A percentile compares a stretch with the other conserved stretches of the same genome.
These are phyloP conservation scores for Drosophila austrosaltans DNA, from an alignment of 2,888 invertebrate species.

Conservation along the genomic window DNA sequence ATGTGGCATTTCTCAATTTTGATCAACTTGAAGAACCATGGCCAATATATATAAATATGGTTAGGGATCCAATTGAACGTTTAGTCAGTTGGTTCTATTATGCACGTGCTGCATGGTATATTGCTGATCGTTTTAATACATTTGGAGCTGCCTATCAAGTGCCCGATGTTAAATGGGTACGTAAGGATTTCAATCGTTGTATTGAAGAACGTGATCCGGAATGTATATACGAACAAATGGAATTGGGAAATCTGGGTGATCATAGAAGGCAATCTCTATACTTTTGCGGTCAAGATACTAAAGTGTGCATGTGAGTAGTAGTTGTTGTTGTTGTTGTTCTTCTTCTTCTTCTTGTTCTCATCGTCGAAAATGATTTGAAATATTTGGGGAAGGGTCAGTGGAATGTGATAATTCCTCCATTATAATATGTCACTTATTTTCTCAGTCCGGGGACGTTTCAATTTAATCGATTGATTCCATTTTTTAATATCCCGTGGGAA, in stretches of 20 bases:
- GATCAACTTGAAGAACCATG: slow-evolving; percentile 89
- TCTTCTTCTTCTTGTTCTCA: too few relatives aligned
- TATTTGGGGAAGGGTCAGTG: too few relatives aligned
- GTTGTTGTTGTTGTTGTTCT: slow-evolving; percentile 81
- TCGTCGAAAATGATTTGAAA: too few relatives aligned
- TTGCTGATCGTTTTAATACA: slow-evolving; percentile 87
- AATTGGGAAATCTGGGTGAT: slow-evolving; percentile 90
- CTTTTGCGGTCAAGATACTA: slow-evolving; percentile 90
- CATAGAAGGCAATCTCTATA: slow-evolving; percentile 93
- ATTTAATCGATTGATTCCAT: slow-evolving; percentile 4
- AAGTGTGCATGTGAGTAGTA: slow-evolving; percentile 88
- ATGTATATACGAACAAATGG: slow-evolving; percentile 90
- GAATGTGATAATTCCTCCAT: too few relatives aligned
- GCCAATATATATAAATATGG: slow-evolving; percentile 94
- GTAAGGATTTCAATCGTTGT: slow-evolving; percentile 93
- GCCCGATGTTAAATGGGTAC: slow-evolving; percentile 87
- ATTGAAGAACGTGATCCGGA: slow-evolving; percentile 91
- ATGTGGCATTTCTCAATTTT: slow-evolving; percentile 94
- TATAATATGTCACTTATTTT: too few relatives aligned
- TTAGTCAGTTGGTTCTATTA: slow-evolving; percentile 96
- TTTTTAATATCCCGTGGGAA: too few relatives aligned
- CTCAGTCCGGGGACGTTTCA: background rate
- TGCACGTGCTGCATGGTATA: slow-evolving; percentile 94
- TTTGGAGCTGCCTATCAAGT: slow-evolving; percentile 65
- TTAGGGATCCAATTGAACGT: slow-evolving; percentile 93